These are phyloP conservation scores for Aphelenchoides fujianensis DNA, from an alignment of 1,140 invertebrate species.

Conservation along the genomic window DNA sequence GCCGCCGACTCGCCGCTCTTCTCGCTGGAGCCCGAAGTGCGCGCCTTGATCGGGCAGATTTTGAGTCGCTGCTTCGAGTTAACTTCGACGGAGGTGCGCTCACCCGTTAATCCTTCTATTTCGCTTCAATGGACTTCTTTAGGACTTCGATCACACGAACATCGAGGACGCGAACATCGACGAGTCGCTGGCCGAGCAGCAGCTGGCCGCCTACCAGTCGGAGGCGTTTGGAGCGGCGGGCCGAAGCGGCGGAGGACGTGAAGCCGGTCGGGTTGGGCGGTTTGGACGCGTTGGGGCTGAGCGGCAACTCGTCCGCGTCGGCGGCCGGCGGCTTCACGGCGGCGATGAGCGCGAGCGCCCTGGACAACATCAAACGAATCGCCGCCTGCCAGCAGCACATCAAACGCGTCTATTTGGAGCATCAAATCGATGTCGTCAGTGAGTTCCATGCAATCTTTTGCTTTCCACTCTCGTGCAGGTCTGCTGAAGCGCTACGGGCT, in stretches of 20 bases:
- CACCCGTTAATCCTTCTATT: neutral
- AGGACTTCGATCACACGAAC: conserved; percentile 10
- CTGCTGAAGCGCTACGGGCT: too few species aligned
- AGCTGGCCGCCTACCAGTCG: neutral
- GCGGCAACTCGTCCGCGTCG: too few species aligned
- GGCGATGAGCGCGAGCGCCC: neutral
- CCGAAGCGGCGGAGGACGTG: too few species aligned
- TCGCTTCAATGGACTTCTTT: neutral
- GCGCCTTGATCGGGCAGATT: neutral
- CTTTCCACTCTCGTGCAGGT: too few species aligned
- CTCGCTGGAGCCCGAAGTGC: neutral
- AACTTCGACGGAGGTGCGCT: neutral
- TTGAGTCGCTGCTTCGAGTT: conserved; percentile 2
- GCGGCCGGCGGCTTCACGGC: neutral
- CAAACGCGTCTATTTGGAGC: neutral
- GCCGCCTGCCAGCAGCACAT: conserved; percentile 3
- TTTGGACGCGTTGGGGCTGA: too few species aligned
- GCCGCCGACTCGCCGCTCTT: neutral
- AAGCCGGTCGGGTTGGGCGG: neutral
- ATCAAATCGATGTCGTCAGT: neutral
- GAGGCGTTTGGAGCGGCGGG: too few species aligned
- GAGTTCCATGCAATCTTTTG: too few species aligned
- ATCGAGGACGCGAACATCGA: conserved; percentile 11
- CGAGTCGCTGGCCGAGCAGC: neutral
- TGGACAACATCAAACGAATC: conserved; percentile 9